Evolutionary conservation across 37 sponge, comb jelly and placozoan genomes (phyloP).

Genomic region (Halisarca cf. caerulea): DNA sequence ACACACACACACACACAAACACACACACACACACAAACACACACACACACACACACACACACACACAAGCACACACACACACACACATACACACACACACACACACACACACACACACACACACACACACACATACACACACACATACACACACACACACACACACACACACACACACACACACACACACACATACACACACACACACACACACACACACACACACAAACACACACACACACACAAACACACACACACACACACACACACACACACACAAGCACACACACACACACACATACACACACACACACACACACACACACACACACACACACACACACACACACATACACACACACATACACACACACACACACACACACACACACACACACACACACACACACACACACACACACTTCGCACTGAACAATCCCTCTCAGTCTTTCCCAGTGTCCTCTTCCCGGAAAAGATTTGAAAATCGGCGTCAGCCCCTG

Average conservation of each 20-base stretch:
- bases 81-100: constrained; percentile 13
- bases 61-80: constrained; percentile 29
- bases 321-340: constrained; percentile 16
- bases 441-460: constrained; percentile 87
- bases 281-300: too few species aligned
- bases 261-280: constrained; percentile 31
- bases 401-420: constrained; percentile 1
- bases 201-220: constrained; percentile 17
- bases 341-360: constrained; percentile 15
- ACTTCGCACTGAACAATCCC: constrained; percentile 74
- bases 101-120: constrained; percentile 11
- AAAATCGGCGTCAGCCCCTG: constrained; percentile 85
- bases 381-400: constrained; percentile 23
- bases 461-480: constrained; percentile 70
- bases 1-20: constrained; percentile 14
- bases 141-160: constrained; percentile 13
- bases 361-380: constrained; percentile 26
- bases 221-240: constrained; percentile 20
- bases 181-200: constrained; percentile 32
- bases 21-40: constrained; percentile 24
- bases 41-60: constrained; percentile 26
- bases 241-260: constrained; percentile 18
- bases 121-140: constrained; percentile 27
- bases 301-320: neutral
- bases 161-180: constrained; percentile 21